phyloP scores from a whole-genome alignment of 2,113 vertebrate species.

The Sarotherodon lohbergeri region DNA sequence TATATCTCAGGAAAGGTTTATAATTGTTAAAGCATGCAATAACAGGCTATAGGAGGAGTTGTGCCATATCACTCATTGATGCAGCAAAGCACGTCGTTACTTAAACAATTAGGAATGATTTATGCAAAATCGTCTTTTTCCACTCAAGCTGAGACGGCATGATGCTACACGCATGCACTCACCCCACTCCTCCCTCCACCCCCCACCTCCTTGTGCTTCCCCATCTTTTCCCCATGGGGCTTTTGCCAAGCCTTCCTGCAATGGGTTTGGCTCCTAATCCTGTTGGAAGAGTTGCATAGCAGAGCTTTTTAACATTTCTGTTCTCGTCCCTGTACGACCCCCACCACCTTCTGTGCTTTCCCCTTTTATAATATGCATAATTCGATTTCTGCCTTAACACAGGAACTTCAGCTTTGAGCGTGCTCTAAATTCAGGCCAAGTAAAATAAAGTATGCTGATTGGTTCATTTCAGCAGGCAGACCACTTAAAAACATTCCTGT shows the following conservation, averaged over 20 bases:
- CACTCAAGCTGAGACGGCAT: conserved; percentile 5
- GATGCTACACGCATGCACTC: conserved; percentile 28
- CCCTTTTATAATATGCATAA: background rate
- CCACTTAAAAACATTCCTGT: background rate
- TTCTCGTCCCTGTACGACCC: background rate
- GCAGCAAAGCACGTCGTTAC: background rate
- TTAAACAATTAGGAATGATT: conserved; percentile 49
- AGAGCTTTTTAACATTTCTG: conserved; percentile 51
- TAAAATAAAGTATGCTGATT: background rate
- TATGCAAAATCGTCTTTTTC: conserved; percentile 31
- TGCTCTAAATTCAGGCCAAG: background rate
- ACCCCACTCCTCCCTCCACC: background rate
- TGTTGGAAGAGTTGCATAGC: conserved; percentile 40
- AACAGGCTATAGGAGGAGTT: conserved; percentile 5
- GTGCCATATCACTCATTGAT: background rate
- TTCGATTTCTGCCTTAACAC: conserved; percentile 7
- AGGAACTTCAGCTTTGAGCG: background rate
- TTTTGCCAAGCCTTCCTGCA: conserved; percentile 15
- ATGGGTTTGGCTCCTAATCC: conserved; percentile 37
- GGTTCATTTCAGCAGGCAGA: background rate
- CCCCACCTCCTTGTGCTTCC: background rate
- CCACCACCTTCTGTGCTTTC: background rate
- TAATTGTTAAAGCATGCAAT: background rate
- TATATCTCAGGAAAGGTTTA: background rate
- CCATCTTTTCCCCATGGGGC: conserved; percentile 9